Evolutionary conservation across 2,797 vertebrate genomes (phyloP).

Genomic region (Acestrorhynchus altus): DNA sequence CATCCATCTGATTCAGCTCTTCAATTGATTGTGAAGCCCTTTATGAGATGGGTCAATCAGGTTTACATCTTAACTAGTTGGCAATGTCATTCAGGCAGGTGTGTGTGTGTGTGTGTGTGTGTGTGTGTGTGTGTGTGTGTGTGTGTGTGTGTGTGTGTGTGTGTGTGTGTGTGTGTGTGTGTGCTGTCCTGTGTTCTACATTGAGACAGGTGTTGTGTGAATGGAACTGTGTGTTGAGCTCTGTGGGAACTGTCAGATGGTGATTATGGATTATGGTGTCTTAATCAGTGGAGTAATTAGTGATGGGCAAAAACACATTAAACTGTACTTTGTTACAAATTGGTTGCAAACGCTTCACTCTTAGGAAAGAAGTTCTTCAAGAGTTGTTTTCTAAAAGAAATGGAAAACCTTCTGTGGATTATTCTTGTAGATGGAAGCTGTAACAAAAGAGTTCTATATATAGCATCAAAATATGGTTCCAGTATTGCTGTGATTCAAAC

Average conservation of each 20-base stretch:
- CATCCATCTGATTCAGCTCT: neutral
- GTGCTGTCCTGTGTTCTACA: constrained; percentile 7
- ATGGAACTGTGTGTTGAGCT: neutral
- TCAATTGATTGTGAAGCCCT: neutral
- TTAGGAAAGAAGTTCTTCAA: neutral
- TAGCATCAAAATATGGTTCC: too few species aligned
- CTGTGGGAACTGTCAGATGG: neutral
- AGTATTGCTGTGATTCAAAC: too few species aligned
- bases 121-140: too few species aligned
- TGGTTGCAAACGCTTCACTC: too few species aligned
- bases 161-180: constrained; percentile 2
- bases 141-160: constrained; percentile 25
- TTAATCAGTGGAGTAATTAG: neutral
- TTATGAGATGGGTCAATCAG: neutral
- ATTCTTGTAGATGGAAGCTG: too few species aligned
- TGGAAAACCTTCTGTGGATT: too few species aligned
- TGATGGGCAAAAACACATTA: neutral
- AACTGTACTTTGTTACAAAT: neutral
- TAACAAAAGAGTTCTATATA: too few species aligned
- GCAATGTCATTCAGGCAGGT: constrained; percentile 14
- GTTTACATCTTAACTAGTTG: too few species aligned
- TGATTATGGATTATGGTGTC: neutral
- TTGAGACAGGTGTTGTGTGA: constrained; percentile 2
- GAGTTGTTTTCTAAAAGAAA: too few species aligned
- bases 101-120: too few species aligned